phyloP scores from a whole-genome alignment of 53 echinoderm and acorn worm species.

The Crossaster papposus region DNA sequence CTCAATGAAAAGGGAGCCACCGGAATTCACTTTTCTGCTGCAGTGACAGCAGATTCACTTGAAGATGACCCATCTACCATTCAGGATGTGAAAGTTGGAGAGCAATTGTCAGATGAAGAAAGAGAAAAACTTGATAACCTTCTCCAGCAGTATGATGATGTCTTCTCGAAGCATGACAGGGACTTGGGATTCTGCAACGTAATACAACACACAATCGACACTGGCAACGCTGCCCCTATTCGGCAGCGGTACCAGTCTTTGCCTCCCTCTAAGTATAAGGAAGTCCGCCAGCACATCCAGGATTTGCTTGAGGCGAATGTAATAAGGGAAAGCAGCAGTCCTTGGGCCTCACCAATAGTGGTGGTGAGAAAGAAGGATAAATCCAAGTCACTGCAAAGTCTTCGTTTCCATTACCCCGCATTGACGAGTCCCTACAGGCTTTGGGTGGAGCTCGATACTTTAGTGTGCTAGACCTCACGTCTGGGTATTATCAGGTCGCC shows the following conservation, averaged over 20 bases:
- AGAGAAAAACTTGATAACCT: background rate
- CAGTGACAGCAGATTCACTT: background rate
- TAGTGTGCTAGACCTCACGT: background rate
- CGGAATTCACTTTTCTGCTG: background rate
- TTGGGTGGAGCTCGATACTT: background rate
- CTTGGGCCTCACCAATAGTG: slow-evolving; percentile 19
- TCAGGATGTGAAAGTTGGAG: background rate
- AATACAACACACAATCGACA: background rate
- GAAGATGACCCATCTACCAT: background rate
- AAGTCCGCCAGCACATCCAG: slow-evolving; percentile 14
- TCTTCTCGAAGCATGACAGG: slow-evolving; percentile 1
- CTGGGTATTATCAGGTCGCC: slow-evolving; percentile 24
- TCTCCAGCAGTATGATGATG: slow-evolving; percentile 5
- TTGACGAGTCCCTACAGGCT: slow-evolving; percentile 16
- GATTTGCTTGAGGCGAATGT: background rate
- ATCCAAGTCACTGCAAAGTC: background rate
- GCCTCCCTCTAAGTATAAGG: slow-evolving; percentile 10
- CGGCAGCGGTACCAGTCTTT: slow-evolving; percentile 16
- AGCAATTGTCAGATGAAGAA: background rate
- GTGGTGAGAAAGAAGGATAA: slow-evolving; percentile 17
- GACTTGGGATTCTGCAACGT: slow-evolving; percentile 5
- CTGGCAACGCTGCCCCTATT: background rate
- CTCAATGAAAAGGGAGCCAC: background rate
- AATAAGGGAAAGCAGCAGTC: slow-evolving; percentile 22
- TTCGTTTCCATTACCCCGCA: slow-evolving; percentile 12